Evolutionary conservation across 2,797 vertebrate genomes (phyloP), one percentile per base, ranked within the genome.

Genomic region (Betta splendens): DNA sequence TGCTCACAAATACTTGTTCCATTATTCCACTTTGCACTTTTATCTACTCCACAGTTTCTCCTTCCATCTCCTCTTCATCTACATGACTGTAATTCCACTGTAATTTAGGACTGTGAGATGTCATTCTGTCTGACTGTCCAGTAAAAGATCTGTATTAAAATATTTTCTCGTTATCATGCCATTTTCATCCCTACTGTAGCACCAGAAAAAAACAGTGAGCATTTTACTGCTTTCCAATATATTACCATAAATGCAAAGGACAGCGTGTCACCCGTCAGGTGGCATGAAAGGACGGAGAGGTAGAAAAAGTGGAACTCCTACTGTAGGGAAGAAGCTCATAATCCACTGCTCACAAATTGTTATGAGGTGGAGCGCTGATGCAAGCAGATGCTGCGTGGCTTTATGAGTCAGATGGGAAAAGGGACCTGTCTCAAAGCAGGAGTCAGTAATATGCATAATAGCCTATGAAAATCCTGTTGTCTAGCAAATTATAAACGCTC

Each of bases 281-380:
- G 37, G 32, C 1, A 18, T 32, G 47, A 69, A 59, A 58, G 29
- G 15, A 64, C 55, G 23, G 21, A 26, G 65, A 68, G 69, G 64
- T 72, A 53, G 66, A 80, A 64, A 81, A 69, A 35, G 63, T 45
- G 52, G 65, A 75, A 82, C 54, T 77, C 62, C 79, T 49, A 80
- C 76, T 73, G 66, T 68, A 66, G 16, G 28, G 77, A 76, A 72
- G 75, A 81, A 87, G 79, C 84, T 83, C 75, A 82, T 89, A 90
- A 87, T 89, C 85, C 85, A 87, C 86, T 84, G 81, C 78, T 85
- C 71, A 84, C 84, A 85, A 87, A 86, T 67, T 89, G 81, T 89
- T 88, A 87, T 79, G 79, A 82, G 85, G 71, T 69, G 56, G 72
- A 75, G 74, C 83, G 84, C 83, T 85, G 86, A 87, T 76, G 76